Percentiles rank a stretch among this genome's conserved stretches.
These are phyloP conservation scores for Podarcis raffonei DNA, from an alignment of 2,113 vertebrate genomes.

Conservation along the genomic window DNA sequence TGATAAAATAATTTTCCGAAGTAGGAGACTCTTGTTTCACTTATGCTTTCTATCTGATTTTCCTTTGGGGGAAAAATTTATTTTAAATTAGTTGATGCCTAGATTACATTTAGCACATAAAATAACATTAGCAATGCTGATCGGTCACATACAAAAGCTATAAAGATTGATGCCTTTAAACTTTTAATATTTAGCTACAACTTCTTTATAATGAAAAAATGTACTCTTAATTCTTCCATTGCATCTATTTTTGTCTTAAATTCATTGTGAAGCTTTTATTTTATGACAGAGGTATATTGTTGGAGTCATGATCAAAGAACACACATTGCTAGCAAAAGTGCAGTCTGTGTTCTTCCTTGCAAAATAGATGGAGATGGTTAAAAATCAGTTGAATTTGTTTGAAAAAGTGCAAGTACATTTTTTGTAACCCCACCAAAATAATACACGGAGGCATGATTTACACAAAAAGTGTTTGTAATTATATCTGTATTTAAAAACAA, in stretches of 20 bases:
- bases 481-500: neutral
- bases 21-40: constrained; percentile 4
- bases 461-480: neutral
- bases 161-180: neutral
- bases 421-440: neutral
- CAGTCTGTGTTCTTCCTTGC: neutral
- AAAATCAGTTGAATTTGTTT: neutral
- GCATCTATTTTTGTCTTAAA: neutral
- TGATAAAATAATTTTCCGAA: constrained; percentile 28
- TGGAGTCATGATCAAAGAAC: neutral
- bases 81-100: neutral
- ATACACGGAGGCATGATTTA: neutral
- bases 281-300: neutral
- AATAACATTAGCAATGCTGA: neutral
- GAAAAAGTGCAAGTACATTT: neutral
- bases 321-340: neutral
- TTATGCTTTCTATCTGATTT: neutral
- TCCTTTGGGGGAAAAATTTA: neutral
- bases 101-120: neutral
- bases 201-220: neutral
- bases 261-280: neutral
- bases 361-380: neutral
- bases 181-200: neutral
- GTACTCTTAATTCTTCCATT: neutral
- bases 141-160: neutral